Evolutionary conservation across 53 echinoderm and acorn worm species (phyloP).

Genomic region (Temnopleurus reevesii): DNA sequence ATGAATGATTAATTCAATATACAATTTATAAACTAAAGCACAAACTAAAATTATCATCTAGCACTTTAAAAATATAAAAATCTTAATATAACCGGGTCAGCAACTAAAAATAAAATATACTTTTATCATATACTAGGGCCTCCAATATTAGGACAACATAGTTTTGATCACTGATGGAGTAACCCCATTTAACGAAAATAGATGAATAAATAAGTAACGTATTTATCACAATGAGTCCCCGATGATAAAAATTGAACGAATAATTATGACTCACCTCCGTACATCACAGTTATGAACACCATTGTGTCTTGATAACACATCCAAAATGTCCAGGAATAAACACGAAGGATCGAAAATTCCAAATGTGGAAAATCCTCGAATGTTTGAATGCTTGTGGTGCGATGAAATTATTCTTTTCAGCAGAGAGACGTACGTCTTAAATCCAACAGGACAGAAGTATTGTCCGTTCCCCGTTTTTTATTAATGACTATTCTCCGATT

Average conservation of each 20-base stretch:
- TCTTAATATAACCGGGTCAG: no score
- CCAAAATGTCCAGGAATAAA: not conserved
- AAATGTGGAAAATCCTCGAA: not conserved
- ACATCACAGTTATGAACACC: slow-evolving; percentile 89
- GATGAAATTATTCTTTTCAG: not conserved
- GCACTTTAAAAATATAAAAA: no score
- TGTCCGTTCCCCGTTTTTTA: no score
- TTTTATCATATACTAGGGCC: not conserved
- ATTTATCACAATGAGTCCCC: no score
- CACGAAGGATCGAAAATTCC: not conserved
- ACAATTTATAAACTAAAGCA: no score
- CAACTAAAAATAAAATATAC: not conserved
- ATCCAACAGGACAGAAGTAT: no score
- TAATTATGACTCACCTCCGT: slow-evolving; percentile 79
- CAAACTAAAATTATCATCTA: no score
- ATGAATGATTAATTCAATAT: no score
- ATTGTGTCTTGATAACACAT: slow-evolving; percentile 46
- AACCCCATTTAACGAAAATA: not conserved
- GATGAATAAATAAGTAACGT: not conserved
- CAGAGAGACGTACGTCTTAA: not conserved
- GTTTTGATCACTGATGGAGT: not conserved
- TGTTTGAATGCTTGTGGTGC: not conserved
- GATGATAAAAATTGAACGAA: not conserved
- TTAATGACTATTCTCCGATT: no score
- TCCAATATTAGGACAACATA: not conserved